Percentiles rank a stretch among this genome's conserved stretches.
Conservation (phyloP, 1,140 invertebrate genomes). For the Leptopilina boulardi region DNA sequence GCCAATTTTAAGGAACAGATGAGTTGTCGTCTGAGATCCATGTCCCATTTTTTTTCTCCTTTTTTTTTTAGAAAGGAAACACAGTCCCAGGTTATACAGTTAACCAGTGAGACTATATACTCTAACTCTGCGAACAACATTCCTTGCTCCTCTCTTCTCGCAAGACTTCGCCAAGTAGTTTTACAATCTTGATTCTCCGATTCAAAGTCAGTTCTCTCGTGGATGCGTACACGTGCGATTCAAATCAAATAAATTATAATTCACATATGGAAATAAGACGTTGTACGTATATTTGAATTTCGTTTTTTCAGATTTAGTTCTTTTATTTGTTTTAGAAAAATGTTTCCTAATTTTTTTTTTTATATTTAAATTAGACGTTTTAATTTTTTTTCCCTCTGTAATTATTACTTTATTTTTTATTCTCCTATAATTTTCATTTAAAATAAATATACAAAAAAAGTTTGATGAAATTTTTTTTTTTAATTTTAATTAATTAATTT, state of each 20-base stretch:
- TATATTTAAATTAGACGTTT: neutral
- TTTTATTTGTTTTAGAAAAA: too few relatives aligned
- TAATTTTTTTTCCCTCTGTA: neutral
- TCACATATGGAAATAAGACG: neutral
- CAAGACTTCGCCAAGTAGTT: constrained; percentile 17
- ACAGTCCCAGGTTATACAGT: constrained; percentile 64
- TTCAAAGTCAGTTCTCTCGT: constrained; percentile 28
- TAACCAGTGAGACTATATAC: constrained; percentile 49
- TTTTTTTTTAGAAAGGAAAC: constrained; percentile 64
- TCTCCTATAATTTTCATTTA: too few relatives aligned
- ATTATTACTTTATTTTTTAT: too few relatives aligned
- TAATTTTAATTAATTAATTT: too few relatives aligned
- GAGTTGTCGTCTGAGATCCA: constrained; percentile 41
- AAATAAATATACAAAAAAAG: too few relatives aligned
- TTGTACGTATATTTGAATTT: neutral
- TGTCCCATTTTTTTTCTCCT: constrained; percentile 55
- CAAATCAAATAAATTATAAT: neutral
- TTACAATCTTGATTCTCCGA: neutral
- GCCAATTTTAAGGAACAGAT: constrained; percentile 16
- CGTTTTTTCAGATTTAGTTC: neutral
- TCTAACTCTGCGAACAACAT: constrained; percentile 57
- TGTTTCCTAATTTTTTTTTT: neutral
- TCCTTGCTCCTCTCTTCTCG: constrained; percentile 41
- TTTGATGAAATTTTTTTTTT: too few relatives aligned
- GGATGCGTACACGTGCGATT: constrained; percentile 18